phyloP scores from a whole-genome alignment of 2,888 invertebrate genomes.

The Teleiodes luculella region DNA sequence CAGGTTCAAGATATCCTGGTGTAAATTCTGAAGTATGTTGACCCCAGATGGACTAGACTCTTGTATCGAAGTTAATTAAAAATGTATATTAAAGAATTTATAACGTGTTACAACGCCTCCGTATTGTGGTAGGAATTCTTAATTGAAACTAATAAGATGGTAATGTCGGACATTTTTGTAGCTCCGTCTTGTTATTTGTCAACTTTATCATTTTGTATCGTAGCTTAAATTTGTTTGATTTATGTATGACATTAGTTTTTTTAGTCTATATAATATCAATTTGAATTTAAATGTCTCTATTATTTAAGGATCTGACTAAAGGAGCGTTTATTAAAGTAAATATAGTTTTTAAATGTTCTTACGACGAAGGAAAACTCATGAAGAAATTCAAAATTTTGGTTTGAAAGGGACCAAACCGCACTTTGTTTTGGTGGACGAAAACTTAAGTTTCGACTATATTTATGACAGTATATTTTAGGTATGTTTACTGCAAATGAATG shows the following conservation, averaged over 20 bases:
- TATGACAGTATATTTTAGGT: too few relatives aligned
- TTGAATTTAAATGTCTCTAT: too few relatives aligned
- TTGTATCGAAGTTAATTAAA: conserved; percentile 73
- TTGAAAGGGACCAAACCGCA: too few relatives aligned
- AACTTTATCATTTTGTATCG: neutral
- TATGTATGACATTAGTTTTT: neutral
- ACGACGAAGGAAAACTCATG: too few relatives aligned
- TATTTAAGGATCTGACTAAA: too few relatives aligned
- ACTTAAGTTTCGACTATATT: too few relatives aligned
- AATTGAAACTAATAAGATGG: conserved; percentile 43
- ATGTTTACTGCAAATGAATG: too few relatives aligned
- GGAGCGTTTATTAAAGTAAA: too few relatives aligned
- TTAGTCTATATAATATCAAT: too few relatives aligned
- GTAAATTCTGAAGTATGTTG: conserved; percentile 52
- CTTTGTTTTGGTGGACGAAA: too few relatives aligned
- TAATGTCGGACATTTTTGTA: conserved; percentile 29
- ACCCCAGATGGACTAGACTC: conserved; percentile 62
- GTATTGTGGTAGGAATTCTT: conserved; percentile 51
- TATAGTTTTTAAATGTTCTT: too few relatives aligned
- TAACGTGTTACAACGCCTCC: conserved; percentile 59
- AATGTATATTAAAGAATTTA: conserved; percentile 63
- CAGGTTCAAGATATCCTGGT: neutral
- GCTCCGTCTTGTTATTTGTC: neutral
- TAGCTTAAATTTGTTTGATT: neutral
- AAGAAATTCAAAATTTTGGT: too few relatives aligned